phyloP scores from a whole-genome alignment of 64 coral and sea anemone species.

The Stylophora pistillata region DNA sequence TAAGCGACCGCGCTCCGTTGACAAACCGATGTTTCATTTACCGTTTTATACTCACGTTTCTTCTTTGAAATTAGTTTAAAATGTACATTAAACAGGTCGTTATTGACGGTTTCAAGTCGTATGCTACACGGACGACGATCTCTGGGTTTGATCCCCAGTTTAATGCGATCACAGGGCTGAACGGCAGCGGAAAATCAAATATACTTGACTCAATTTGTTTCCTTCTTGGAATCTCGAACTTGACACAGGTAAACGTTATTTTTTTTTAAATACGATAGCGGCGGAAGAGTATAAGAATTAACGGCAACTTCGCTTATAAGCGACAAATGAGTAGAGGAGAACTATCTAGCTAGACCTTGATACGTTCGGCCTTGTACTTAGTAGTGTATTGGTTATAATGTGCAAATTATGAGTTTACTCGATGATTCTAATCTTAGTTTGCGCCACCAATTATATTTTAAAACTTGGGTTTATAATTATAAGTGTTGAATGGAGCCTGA shows the following conservation, averaged over 20 bases:
- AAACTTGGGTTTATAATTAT: too few species aligned
- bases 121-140: slow-evolving; percentile 90
- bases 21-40: slow-evolving; percentile 26
- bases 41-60: background rate
- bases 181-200: slow-evolving; percentile 98
- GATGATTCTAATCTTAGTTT: too few species aligned
- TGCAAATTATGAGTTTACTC: too few species aligned
- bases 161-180: slow-evolving; percentile 97
- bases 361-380: too few species aligned
- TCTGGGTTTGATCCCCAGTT: slow-evolving; percentile 93
- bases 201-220: slow-evolving; percentile 99
- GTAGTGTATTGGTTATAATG: too few species aligned
- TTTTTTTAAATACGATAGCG: background rate
- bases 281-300: too few species aligned
- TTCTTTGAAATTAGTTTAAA: slow-evolving; percentile 66
- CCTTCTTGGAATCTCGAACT: slow-evolving; percentile 95
- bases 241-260: slow-evolving; percentile 75
- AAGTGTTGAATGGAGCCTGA: too few species aligned
- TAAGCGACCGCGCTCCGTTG: slow-evolving; percentile 52
- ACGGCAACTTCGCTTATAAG: too few species aligned
- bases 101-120: slow-evolving; percentile 97
- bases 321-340: too few species aligned
- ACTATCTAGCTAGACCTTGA: too few species aligned
- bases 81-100: slow-evolving; percentile 98
- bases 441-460: too few species aligned